Base-by-base conservation (phyloP, 2,113 vertebrate species). In the Lophius piscatorius region DNA sequence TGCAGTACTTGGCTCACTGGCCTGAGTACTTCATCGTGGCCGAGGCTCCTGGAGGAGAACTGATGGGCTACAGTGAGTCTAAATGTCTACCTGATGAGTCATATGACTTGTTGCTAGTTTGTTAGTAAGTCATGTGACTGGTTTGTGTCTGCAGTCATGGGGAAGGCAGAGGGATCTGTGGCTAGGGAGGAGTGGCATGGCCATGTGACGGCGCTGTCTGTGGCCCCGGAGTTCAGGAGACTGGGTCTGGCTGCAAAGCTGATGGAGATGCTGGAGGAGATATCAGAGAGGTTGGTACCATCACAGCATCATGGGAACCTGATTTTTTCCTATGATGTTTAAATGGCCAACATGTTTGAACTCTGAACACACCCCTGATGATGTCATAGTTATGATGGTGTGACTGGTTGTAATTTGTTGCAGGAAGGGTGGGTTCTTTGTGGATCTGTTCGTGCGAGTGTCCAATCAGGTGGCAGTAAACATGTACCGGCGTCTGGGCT, bases 381-480 rank as follows among this genome's bases (percentile, higher is more conserved):
- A n/a, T n/a, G n/a, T n/a, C n/a, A n/a, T n/a, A n/a, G n/a, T n/a
- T n/a, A n/a, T n/a, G n/a, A n/a, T n/a, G 26, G 40, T 3, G 2
- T 44, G 1, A 16, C 14, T 18, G 35, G 8, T 5, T 28, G 26
- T 22, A 3, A 12, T 12, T 10, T 59, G 3, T 40, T 9, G 29
- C 69, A 94, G 97, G 92, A 99, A 98, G 77, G 97, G 96, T 20
- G 96, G 94, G 14, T 98, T 98, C 91, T 99, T 99, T 14, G 94
- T 98, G 0, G 94, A 98, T 67, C 94, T 98, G 14, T 99, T 99
- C 20, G 97, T 99, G 46, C 92, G 96, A 50, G 97, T 98, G 0
- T 99, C 97, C 39, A 99, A 98, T 83, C 95, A 98, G 61, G 97
- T 98, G 60, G 97, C 96, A 0, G 97, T 99, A 22, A 99, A 94